phyloP scores from a whole-genome alignment of 2,888 invertebrate genomes.

The Steromphala cineraria region DNA sequence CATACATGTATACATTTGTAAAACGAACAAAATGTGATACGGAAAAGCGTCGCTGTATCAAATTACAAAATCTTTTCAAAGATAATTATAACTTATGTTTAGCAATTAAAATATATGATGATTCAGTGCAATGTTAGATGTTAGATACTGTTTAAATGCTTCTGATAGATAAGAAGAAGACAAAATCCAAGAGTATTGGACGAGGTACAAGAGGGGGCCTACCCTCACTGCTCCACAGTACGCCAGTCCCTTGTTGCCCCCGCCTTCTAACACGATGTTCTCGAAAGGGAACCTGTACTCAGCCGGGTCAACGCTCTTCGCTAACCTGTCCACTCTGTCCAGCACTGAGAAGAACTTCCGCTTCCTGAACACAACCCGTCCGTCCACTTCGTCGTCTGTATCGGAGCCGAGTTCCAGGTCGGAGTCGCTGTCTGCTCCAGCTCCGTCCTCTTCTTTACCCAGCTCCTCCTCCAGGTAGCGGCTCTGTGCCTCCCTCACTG shows the following conservation, averaged over 20 bases:
- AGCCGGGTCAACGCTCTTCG: constrained; percentile 10
- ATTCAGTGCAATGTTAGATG: too few relatives aligned
- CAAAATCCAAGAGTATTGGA: too few relatives aligned
- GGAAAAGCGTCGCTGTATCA: too few relatives aligned
- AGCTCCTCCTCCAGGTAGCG: constrained; percentile 15
- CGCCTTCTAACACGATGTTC: constrained; percentile 42
- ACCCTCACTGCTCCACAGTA: constrained; percentile 37
- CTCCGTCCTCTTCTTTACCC: neutral
- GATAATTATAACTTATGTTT: too few relatives aligned
- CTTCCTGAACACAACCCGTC: neutral
- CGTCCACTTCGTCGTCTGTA: neutral
- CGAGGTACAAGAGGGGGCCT: neutral
- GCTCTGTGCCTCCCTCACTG: constrained; percentile 17
- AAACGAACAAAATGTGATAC: too few relatives aligned
- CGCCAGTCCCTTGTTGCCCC: constrained; percentile 42
- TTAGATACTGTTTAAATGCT: too few relatives aligned
- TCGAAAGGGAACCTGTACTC: constrained; percentile 48
- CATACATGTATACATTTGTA: too few relatives aligned
- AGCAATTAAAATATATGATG: too few relatives aligned
- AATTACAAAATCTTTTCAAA: too few relatives aligned
- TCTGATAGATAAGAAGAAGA: too few relatives aligned
- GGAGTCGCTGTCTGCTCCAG: constrained; percentile 1
- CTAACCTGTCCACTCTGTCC: constrained; percentile 17
- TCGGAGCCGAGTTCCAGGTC: neutral
- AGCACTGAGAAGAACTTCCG: neutral